Conservation (phyloP, 2,888 invertebrate genomes). For the Nomada flava region DNA sequence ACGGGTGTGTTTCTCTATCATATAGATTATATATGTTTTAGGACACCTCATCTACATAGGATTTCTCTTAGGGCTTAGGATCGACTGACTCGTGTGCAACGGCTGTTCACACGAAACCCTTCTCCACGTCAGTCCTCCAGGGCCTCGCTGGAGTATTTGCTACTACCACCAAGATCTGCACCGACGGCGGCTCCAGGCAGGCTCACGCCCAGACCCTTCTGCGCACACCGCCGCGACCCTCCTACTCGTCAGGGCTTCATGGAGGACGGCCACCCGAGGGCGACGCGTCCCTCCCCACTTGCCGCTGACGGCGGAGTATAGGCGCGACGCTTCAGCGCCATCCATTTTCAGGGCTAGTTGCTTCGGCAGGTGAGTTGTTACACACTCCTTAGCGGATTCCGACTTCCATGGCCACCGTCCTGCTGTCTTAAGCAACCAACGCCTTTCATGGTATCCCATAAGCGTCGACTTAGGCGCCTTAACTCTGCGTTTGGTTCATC, state of each 20-base stretch:
- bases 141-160: constrained; percentile 82
- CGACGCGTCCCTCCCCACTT: no score
- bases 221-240: constrained; percentile 75
- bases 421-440: constrained; percentile 68
- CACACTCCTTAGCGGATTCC: constrained; percentile 82
- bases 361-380: constrained; percentile 85
- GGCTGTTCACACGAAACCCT: no score
- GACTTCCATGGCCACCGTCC: constrained; percentile 92
- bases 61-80: no score
- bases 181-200: constrained; percentile 81
- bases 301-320: constrained; percentile 79
- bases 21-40: no score
- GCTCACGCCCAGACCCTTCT: constrained; percentile 81
- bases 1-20: no score
- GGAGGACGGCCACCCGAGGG: constrained; percentile 37
- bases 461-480: constrained; percentile 69
- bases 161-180: constrained; percentile 86
- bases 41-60: no score
- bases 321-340: constrained; percentile 87
- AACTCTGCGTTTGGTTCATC: constrained; percentile 86
- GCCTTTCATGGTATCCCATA: constrained; percentile 39
- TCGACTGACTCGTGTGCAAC: no score
- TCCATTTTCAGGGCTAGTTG: constrained; percentile 89
- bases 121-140: no score
- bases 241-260: constrained; percentile 88